Base-by-base conservation (phyloP, 2,888 invertebrate genomes). In the Callinectes sapidus region DNA sequence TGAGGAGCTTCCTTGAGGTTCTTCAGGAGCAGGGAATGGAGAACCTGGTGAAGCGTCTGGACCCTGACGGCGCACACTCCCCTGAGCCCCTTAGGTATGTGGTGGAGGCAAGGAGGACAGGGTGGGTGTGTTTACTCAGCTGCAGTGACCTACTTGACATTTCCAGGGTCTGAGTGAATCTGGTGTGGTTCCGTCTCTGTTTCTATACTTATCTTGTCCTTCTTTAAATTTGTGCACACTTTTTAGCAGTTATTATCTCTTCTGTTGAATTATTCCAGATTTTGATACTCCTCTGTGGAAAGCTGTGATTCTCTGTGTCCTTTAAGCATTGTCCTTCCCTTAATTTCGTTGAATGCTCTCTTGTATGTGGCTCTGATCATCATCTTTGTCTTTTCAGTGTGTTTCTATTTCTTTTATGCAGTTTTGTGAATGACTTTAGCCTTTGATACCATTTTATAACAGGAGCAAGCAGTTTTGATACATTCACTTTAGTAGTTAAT, bases 21-120 rank as follows among this genome's bases (percentile, higher is more conserved):
- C 81, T 81, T 2, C 35, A 35, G 81, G 81, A 81, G 81, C 81
- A 35, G 35, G 81, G 81, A 35, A 81, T 81, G 81, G 81, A 35
- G 35, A 35, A 35, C 35, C 18, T 81, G 35, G 81, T 81, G 81
- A 32, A n/a, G 35, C 35, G 18, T 32, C 35, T 81, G 35, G 81
- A 81, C 35, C 81, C 81, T n/a, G n/a, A 5, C 18, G 81, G 81
- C 35, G 13, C 14, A 1, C 81, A 81, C 81, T 81, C 81, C 35
- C 71, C 71, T 5, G 16, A 35, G 14, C 14, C 35, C 35, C 14
- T 35, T 5, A n/a, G 81, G 81, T 81, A 81, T 35, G 8, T 71
- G 13, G 28, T 81, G 35, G 81, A 5, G 32, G 81, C 32, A 13
- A 16, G 32, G 35, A n/a, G n/a, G n/a, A n/a, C n/a, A n/a, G n/a